Evolutionary conservation across 2,113 vertebrate species (phyloP).

Genomic region (Hucho hucho): DNA sequence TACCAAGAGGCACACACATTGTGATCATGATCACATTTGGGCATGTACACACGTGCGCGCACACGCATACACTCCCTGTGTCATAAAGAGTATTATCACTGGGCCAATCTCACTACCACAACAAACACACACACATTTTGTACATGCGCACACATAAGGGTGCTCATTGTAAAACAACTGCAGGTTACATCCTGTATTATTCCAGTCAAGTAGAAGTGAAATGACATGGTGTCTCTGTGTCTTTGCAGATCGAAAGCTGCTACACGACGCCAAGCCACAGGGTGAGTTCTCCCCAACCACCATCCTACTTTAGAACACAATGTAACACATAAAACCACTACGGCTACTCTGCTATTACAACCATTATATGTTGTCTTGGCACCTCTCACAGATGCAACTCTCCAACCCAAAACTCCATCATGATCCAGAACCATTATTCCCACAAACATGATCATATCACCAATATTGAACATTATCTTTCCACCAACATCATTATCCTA

Average conservation of each 20-base stretch:
- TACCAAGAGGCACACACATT: not conserved
- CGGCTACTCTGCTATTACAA: not conserved
- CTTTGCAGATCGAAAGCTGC: constrained; percentile 89
- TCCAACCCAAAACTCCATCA: not conserved
- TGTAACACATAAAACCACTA: not conserved
- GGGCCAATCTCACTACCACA: not conserved
- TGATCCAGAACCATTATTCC: not conserved
- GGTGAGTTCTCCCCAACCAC: constrained; percentile 78
- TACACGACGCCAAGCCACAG: constrained; percentile 90
- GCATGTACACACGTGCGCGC: too few relatives aligned
- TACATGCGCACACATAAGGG: not conserved
- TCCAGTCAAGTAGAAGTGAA: not conserved
- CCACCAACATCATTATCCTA: not conserved
- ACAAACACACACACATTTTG: not conserved
- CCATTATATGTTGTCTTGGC: not conserved
- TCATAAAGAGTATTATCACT: not conserved
- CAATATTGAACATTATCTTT: not conserved
- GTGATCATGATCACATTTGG: not conserved
- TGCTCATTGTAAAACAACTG: not conserved
- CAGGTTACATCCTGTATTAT: not conserved
- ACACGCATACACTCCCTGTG: not conserved
- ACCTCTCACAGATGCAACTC: not conserved
- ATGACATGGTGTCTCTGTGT: constrained; percentile 59
- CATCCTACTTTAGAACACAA: not conserved
- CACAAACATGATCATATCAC: not conserved